Evolutionary conservation across 2,113 vertebrate genomes (phyloP).

Genomic region (Zosterops borbonicus): DNA sequence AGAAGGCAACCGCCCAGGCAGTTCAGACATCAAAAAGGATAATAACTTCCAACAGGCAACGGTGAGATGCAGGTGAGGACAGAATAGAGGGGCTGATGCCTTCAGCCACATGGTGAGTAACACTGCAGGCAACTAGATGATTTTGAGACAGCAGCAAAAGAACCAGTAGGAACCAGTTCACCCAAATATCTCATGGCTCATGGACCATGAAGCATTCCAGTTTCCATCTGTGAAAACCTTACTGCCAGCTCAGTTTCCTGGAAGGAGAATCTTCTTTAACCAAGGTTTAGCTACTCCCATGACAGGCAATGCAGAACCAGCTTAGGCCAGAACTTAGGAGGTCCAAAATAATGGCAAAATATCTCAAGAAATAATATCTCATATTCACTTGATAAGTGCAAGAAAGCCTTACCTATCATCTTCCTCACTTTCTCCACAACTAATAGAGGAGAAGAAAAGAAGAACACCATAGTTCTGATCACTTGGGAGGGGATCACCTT

Average conservation of each 20-base stretch:
- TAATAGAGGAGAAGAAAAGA: background rate
- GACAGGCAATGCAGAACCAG: background rate
- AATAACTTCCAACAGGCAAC: background rate
- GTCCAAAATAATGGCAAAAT: background rate
- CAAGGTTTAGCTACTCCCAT: background rate
- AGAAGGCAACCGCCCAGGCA: slow-evolving; percentile 49
- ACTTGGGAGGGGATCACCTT: background rate
- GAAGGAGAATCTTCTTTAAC: background rate
- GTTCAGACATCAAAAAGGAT: background rate
- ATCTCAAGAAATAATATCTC: background rate
- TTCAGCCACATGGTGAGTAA: background rate
- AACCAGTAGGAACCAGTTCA: background rate
- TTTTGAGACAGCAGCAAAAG: background rate
- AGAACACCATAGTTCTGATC: background rate
- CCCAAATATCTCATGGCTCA: background rate
- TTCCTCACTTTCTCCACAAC: background rate
- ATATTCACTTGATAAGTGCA: background rate
- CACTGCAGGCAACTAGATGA: background rate
- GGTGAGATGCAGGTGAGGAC: background rate
- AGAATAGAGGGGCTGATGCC: background rate
- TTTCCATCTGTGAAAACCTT: background rate
- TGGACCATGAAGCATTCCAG: background rate
- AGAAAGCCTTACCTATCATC: background rate
- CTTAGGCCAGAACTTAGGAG: background rate
- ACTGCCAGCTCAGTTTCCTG: background rate